Conservation (phyloP, 1,140 invertebrate species). For the Macrosteles quadrilineatus region DNA sequence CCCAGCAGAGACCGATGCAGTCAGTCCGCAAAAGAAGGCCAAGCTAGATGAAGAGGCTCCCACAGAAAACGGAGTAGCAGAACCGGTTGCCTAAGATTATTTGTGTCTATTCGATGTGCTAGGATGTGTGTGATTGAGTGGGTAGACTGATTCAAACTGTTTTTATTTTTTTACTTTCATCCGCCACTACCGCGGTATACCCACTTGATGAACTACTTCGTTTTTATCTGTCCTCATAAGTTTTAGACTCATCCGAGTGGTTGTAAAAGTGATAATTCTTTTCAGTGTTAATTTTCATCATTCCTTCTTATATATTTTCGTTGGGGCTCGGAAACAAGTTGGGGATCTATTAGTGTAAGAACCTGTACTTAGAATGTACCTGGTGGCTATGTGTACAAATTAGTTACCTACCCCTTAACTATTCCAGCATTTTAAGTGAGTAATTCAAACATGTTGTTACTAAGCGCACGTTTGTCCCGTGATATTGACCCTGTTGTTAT, state of each 20-base stretch:
- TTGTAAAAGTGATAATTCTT: background rate
- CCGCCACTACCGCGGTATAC: background rate
- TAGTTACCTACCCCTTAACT: slow-evolving; percentile 30
- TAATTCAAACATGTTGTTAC: background rate
- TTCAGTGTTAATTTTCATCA: slow-evolving; percentile 23
- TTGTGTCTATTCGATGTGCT: background rate
- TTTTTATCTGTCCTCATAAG: slow-evolving; percentile 13
- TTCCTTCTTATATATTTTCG: slow-evolving; percentile 16
- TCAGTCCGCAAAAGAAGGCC: slow-evolving; percentile 69
- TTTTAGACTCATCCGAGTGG: background rate
- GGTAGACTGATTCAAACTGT: background rate
- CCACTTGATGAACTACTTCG: background rate
- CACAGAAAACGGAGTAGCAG: slow-evolving; percentile 55
- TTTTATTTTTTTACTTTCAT: background rate
- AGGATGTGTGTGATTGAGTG: slow-evolving; percentile 16
- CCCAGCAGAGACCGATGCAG: slow-evolving; percentile 53
- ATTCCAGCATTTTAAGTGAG: slow-evolving; percentile 4
- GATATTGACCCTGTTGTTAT: slow-evolving; percentile 3
- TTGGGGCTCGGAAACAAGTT: background rate
- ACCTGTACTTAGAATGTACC: slow-evolving; percentile 27
- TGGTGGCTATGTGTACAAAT: slow-evolving; percentile 32
- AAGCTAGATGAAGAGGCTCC: slow-evolving; percentile 63
- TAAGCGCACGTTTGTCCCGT: background rate
- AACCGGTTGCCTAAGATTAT: slow-evolving; percentile 56
- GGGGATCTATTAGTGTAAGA: slow-evolving; percentile 12